Conservation (phyloP, 2,888 invertebrate genomes). For the Lepidocyrtinus sp. region DNA sequence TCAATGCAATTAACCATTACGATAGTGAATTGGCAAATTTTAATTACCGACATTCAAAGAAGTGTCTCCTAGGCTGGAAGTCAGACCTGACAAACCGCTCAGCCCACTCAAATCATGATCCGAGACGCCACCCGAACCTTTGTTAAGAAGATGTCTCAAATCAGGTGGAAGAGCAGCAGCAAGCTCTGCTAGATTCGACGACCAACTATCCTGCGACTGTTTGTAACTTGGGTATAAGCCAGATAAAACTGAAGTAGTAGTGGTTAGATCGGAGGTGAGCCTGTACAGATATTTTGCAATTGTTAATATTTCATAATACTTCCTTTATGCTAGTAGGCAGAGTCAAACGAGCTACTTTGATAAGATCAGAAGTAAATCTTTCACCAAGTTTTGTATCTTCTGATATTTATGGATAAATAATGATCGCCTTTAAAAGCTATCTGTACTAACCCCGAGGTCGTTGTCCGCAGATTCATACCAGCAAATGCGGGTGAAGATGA, state of each 20-base stretch:
- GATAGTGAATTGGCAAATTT: too few species aligned
- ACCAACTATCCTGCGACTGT: conserved; percentile 69
- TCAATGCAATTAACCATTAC: too few species aligned
- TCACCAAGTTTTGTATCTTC: neutral
- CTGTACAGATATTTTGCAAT: neutral
- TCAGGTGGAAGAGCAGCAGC: conserved; percentile 73
- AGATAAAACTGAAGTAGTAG: conserved; percentile 70
- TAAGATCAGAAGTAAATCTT: too few species aligned
- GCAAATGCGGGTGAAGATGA: conserved; percentile 68
- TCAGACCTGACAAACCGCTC: conserved; percentile 58
- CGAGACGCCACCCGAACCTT: conserved; percentile 61
- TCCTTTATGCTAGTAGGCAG: too few species aligned
- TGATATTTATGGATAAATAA: neutral
- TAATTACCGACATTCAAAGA: too few species aligned
- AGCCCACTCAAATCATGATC: conserved; percentile 65
- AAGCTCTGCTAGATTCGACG: conserved; percentile 71
- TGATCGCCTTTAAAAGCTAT: neutral
- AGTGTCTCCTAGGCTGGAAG: conserved; percentile 64
- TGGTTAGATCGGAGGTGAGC: conserved; percentile 68
- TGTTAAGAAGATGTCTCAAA: conserved; percentile 72
- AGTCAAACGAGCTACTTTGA: too few species aligned
- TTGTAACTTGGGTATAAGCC: conserved; percentile 71
- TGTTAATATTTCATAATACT: too few species aligned
- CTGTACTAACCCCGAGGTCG: conserved; percentile 67
- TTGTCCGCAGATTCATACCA: conserved; percentile 70